Evolutionary conservation across 2,797 vertebrate genomes (phyloP).

Genomic region (Craterocephalus amniculus): DNA sequence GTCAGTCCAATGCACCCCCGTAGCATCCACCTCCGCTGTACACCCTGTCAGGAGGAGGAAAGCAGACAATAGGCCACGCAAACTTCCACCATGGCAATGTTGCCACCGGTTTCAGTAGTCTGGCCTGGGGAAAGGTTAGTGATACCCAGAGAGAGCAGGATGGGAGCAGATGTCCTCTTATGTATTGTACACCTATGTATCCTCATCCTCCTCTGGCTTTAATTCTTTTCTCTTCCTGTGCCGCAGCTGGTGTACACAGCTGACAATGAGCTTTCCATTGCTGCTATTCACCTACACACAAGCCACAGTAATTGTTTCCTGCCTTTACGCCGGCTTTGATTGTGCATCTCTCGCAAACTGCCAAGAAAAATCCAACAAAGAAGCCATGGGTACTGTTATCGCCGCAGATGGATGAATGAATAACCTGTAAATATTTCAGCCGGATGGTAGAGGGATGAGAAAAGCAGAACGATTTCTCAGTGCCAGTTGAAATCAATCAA

Average conservation of each 20-base stretch:
- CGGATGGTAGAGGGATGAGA: conserved; percentile 25
- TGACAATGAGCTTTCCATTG: conserved; percentile 68
- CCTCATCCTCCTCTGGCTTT: conserved; percentile 39
- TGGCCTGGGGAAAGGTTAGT: conserved; percentile 34
- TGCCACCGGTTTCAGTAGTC: conserved; percentile 20
- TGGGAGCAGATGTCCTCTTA: conserved; percentile 43
- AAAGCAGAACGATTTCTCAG: conserved; percentile 40
- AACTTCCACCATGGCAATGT: conserved; percentile 31
- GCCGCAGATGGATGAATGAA: conserved; percentile 58
- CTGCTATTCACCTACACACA: conserved; percentile 65
- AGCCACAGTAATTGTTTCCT: conserved; percentile 62
- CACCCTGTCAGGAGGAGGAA: not conserved
- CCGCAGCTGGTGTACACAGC: conserved; percentile 62
- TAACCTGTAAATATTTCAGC: conserved; percentile 47
- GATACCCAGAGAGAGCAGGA: conserved; percentile 5
- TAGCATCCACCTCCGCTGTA: not conserved
- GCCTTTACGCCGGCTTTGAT: conserved; percentile 64
- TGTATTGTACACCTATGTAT: conserved; percentile 28
- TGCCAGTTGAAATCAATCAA: conserved; percentile 67
- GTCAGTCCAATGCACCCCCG: conserved; percentile 5
- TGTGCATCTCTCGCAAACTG: conserved; percentile 48
- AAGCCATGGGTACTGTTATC: conserved; percentile 41
- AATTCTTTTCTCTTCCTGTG: conserved; percentile 24
- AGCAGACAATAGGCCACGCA: conserved; percentile 1
- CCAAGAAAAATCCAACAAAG: conserved; percentile 53